Base-by-base conservation (phyloP, 2,113 vertebrate genomes). In the Oostethus manadensis region DNA sequence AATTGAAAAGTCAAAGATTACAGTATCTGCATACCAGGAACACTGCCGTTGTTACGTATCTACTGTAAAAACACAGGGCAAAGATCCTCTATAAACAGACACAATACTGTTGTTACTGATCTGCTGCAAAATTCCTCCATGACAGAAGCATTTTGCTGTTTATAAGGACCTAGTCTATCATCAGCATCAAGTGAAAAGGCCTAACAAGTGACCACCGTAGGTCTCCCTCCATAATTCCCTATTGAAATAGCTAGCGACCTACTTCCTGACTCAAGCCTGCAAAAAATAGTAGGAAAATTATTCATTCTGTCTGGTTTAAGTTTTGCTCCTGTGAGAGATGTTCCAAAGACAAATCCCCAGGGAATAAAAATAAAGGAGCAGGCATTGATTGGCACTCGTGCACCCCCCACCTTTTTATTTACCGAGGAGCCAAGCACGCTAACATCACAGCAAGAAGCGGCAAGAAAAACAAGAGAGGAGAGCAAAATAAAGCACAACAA, bases 351-450 rank as follows among this genome's bases (percentile, higher is more conserved):
- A 80, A 83, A 77, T 68, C 82, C 70, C 60, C 62, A 21, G 75
- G 78, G 81, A 80, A 77, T 73, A 81, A 82, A 84, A 64, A 76
- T n/a, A 64, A 76, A 64, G 68, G 70, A 78, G 79, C 58, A 70
- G 80, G 74, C 80, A 63, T 54, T 84, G 80, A 85, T 80, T 87
- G 83, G 83, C 83, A 84, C 73, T 61, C 74, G 23, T 60, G 76
- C 79, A 78, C 71, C 78, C 77, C 43, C 8, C 55, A n/a, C 17
- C 22, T 75, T 77, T 81, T 77, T 76, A 81, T 87, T 85, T 77
- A 71, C 82, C 78, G 78, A 75, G 72, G 68, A 81, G 74, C 68
- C 40, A 58, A 84, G 76, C 26, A 71, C 73, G 78, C 73, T 48
- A 73, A 83, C 81, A 84, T 84, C 77, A 84, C 78, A 88, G 68